These are phyloP conservation scores for Lepus europaeus DNA, from an alignment of 2,113 vertebrate species.

Conservation along the genomic window DNA sequence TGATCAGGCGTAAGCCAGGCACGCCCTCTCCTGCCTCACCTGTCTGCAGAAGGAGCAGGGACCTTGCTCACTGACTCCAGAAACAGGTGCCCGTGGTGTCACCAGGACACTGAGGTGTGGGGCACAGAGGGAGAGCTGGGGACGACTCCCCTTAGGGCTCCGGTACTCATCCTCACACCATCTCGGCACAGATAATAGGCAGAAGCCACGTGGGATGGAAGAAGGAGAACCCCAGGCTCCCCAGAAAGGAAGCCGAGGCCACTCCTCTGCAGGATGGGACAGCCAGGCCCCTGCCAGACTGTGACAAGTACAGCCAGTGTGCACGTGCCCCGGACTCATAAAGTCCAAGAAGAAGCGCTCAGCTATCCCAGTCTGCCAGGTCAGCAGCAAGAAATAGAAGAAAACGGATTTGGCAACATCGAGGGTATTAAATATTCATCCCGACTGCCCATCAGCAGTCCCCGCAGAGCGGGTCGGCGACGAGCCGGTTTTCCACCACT, in stretches of 20 bases:
- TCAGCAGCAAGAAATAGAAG: conserved; percentile 77
- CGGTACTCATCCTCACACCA: background rate
- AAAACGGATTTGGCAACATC: conserved; percentile 72
- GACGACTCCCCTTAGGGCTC: background rate
- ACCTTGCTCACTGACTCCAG: background rate
- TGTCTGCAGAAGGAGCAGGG: conserved; percentile 12
- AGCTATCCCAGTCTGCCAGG: conserved; percentile 55
- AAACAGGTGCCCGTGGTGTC: background rate
- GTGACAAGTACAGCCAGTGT: background rate
- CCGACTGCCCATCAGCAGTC: conserved; percentile 72
- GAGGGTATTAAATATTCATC: conserved; percentile 81
- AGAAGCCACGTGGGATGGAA: background rate
- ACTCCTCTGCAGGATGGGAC: background rate
- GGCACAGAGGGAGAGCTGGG: background rate
- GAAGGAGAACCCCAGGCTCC: background rate
- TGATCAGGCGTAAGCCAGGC: background rate
- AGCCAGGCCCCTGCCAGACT: background rate
- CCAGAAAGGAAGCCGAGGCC: background rate
- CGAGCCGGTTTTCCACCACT: conserved; percentile 52
- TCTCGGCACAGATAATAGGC: background rate
- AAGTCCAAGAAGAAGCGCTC: conserved; percentile 35
- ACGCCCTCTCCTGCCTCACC: background rate
- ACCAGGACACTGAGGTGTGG: background rate
- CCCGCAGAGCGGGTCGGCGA: conserved; percentile 71
- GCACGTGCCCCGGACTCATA: background rate